Conservation (phyloP, 2,113 vertebrate genomes). For the Dicerorhinus sumatrensis region DNA sequence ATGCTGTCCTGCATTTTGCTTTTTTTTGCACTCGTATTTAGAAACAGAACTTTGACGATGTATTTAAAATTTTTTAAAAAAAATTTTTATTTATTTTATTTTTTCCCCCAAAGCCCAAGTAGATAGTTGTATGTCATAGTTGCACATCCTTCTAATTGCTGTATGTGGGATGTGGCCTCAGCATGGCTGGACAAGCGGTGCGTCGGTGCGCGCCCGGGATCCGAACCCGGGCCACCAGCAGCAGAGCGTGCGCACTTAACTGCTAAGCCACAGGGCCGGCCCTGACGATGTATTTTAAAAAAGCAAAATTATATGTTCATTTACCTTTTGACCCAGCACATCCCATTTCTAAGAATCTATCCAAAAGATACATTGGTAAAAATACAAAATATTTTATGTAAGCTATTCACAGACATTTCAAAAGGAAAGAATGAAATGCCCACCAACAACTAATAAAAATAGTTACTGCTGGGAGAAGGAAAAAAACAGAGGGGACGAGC, state of each 20-base stretch:
- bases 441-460: not conserved
- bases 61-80: no score
- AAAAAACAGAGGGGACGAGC: not conserved
- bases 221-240: no score
- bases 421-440: not conserved
- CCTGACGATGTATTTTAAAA: not conserved
- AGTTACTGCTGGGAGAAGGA: not conserved
- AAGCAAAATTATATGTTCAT: conserved; percentile 20
- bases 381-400: not conserved
- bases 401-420: not conserved
- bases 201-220: no score
- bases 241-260: no score
- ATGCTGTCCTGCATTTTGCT: not conserved
- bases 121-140: no score
- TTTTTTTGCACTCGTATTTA: conserved; percentile 20
- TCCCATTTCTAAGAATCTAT: conserved; percentile 25
- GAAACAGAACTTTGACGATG: not conserved
- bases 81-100: no score
- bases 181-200: no score
- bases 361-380: not conserved
- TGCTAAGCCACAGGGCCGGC: no score
- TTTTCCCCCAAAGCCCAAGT: no score
- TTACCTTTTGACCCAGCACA: conserved; percentile 1
- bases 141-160: no score
- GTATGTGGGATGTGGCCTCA: no score